phyloP scores from a whole-genome alignment of 2,113 vertebrate genomes.

The Aegithalos caudatus region DNA sequence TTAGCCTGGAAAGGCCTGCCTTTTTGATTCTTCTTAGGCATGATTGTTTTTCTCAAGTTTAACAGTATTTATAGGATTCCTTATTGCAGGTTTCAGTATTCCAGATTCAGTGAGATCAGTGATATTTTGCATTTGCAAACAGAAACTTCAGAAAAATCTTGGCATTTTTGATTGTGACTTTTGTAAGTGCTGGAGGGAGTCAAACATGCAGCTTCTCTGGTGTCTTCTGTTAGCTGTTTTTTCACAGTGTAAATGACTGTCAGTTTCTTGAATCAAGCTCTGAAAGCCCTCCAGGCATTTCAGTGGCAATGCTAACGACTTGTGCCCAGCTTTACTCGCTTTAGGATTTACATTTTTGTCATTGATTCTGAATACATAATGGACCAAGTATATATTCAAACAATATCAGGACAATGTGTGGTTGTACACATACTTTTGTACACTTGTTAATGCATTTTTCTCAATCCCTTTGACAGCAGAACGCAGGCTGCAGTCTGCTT shows the following conservation, averaged over 20 bases:
- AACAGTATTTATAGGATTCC: neutral
- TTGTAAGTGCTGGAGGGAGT: neutral
- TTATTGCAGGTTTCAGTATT: neutral
- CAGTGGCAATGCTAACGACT: neutral
- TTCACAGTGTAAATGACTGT: neutral
- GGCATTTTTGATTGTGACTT: neutral
- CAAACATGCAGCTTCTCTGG: neutral
- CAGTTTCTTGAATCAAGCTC: neutral
- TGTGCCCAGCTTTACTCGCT: neutral
- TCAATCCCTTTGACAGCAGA: neutral
- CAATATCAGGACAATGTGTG: neutral
- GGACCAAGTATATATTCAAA: neutral
- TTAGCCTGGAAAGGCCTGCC: neutral
- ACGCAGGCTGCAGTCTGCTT: neutral
- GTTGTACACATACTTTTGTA: neutral
- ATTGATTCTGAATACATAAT: neutral
- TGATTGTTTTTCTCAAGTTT: neutral
- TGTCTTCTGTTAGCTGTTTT: neutral
- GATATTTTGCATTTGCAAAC: neutral
- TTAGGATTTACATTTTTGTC: neutral
- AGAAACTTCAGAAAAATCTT: neutral
- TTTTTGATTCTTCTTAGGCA: neutral
- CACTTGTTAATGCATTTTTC: neutral
- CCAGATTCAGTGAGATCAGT: neutral
- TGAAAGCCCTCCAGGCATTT: neutral